phyloP scores from a whole-genome alignment of 2,797 vertebrate species.

The Takifugu rubripes region DNA sequence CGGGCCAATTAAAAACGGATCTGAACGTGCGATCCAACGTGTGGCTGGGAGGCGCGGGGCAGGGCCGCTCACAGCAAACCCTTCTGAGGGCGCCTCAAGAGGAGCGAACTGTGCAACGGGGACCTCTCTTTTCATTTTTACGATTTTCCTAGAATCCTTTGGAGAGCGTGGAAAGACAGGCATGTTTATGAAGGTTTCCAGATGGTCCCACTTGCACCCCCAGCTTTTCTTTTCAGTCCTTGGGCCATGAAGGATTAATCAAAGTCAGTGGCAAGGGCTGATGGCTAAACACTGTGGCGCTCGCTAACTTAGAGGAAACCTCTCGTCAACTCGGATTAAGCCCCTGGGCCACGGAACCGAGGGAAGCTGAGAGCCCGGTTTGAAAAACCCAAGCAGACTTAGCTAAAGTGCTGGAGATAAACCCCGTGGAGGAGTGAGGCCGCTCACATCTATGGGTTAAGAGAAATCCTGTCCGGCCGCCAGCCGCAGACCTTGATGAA shows the following conservation, averaged over 20 bases:
- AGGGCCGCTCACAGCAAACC: conserved; percentile 48
- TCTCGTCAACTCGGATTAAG: conserved; percentile 49
- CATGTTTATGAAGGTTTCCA: conserved; percentile 85
- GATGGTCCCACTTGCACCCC: conserved; percentile 78
- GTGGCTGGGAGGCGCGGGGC: conserved; percentile 41
- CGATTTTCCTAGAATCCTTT: conserved; percentile 82
- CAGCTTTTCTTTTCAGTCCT: conserved; percentile 75
- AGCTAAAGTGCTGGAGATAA: conserved; percentile 45
- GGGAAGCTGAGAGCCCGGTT: conserved; percentile 59
- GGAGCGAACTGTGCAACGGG: conserved; percentile 63
- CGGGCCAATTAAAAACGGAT: conserved; percentile 51
- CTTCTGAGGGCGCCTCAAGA: conserved; percentile 61
- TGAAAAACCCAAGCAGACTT: conserved; percentile 54
- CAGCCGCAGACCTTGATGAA: conserved; percentile 36
- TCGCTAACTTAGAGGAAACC: conserved; percentile 58
- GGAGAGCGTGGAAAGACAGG: conserved; percentile 79
- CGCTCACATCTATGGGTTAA: conserved; percentile 46
- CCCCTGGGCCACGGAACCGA: conserved; percentile 49
- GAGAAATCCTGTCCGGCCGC: conserved; percentile 36
- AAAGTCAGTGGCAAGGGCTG: conserved; percentile 72
- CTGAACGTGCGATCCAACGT: conserved; percentile 47
- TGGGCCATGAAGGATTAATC: conserved; percentile 79
- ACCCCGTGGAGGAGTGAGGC: conserved; percentile 39
- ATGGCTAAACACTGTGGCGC: conserved; percentile 71
- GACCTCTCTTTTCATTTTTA: conserved; percentile 82